Base-by-base conservation (phyloP, 2,797 vertebrate species). In the Lacerta viridis region DNA sequence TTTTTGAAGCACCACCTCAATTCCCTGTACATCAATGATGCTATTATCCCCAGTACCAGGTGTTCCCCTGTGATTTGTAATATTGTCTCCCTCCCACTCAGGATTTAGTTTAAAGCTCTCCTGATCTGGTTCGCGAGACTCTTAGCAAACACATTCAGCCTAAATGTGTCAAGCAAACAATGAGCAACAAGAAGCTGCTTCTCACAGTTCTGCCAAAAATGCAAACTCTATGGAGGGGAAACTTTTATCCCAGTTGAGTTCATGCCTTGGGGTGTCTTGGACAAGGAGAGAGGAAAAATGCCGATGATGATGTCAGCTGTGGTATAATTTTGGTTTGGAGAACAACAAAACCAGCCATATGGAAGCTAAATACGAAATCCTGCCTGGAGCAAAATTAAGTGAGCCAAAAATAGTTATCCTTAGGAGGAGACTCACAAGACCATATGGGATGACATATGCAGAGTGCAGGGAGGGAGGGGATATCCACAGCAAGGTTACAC, bases 401-500 rank as follows among this genome's bases (percentile, higher is more conserved):
- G 5, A 50, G 29, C 75, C 23, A 43, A 61, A 84, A 84, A 59
- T 66, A 76, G 55, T n/a, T 8, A 84, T 25, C 9, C 23, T 20
- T n/a, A 27, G 29, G 36, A 69, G 9, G 46, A 11, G 39, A 43
- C 43, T 85, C 8, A 5, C 61, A 3, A 46, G 29, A 8, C 46
- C 0, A 0, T 8, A 7, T 0, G 1, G 27, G 25, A 0, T 76
- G 41, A 39, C 7, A 77, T 20, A 46, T 0, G 0, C 20, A 43
- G 71, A 43, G 27, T 61, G 61, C 41, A 59, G 23, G 11, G 7
- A 27, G 10, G 11, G 36, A 36, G 15, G 39, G 27, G 18, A 69
- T 7, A 25, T 50, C 6, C 76, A 78, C 84, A 87, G 72, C 10
- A 74, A 39, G n/a, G 27, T 76, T 8, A 20, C 3, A 29, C 64